Evolutionary conservation across 2,113 vertebrate genomes (phyloP), one percentile per base, ranked within the genome.

Genomic region (Engystomops pustulosus): DNA sequence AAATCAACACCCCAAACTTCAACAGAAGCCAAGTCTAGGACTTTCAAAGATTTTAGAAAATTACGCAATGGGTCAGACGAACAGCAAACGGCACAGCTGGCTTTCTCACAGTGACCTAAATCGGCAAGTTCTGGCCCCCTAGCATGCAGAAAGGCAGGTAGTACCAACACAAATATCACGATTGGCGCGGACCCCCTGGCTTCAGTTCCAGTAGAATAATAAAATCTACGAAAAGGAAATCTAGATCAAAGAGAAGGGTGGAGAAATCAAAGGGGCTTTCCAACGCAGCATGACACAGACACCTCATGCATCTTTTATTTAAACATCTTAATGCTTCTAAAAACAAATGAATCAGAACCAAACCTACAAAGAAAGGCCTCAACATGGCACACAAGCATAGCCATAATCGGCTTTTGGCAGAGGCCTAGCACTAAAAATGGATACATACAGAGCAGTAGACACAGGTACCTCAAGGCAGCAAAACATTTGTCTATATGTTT

Each of bases 151-250:
- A 18, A 3, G 32, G 18, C 2, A 38, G 67, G 70, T 49, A 47
- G 44, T 30, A 45, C 70, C 70, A 74, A 74, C 12, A 30, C n/a
- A 74, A 47, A 74, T 74, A 74, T 74, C 8, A 45, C 1, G 23
- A 18, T 74, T 74, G 25, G n/a, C 41, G 49, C 49, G 12, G 12
- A 3, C 23, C 23, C 25, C 4, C 20, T 49, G 25, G 1, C 14
- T 25, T 74, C 12, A 30, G 17, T 47, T 74, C 1, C 15, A 5
- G 14, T 27, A 15, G 27, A 49, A 17, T 30, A 7, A 6, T 27
- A 1, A 74, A 23, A 74, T 62, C 15, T 25, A 62, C 0, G 25
- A 25, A 55, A 23, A 12, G 23, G 25, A 62, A 60, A 62, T 30
- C 12, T 3, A 62, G 9, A 62, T 62, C 25, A 62, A 62, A 62